A percentile compares a stretch with the other conserved stretches of the same genome.
These are phyloP conservation scores for Melinaea marsaeus DNA, from an alignment of 2,888 invertebrate species.

Conservation along the genomic window DNA sequence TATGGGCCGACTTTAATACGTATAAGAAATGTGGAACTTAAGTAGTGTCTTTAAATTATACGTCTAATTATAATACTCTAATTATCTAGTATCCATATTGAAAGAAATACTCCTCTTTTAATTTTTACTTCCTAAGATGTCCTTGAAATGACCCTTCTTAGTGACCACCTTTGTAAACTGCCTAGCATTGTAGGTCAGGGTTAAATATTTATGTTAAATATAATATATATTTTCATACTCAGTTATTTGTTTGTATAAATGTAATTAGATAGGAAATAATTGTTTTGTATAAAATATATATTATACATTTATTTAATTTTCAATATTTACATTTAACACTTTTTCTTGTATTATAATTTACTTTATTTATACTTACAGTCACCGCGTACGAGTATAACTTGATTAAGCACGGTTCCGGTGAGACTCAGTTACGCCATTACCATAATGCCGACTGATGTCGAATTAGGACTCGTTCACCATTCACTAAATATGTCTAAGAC, in stretches of 20 bases:
- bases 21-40: too few relatives aligned
- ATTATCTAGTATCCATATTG: too few relatives aligned
- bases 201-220: too few relatives aligned
- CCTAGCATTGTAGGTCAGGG: too few relatives aligned
- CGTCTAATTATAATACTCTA: too few relatives aligned
- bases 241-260: too few relatives aligned
- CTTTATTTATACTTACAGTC: constrained; percentile 12
- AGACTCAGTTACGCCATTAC: constrained; percentile 44
- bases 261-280: too few relatives aligned
- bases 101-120: neutral
- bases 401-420: constrained; percentile 25
- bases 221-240: too few relatives aligned
- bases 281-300: neutral
- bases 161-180: too few relatives aligned
- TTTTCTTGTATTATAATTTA: neutral
- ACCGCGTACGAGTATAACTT: constrained; percentile 18
- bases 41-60: too few relatives aligned
- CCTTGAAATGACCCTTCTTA: too few relatives aligned
- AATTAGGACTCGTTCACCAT: constrained; percentile 34
- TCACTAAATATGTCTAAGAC: constrained; percentile 1
- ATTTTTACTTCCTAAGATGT: neutral
- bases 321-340: neutral
- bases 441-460: constrained; percentile 61
- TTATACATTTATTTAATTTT: neutral
- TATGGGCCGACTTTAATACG: too few relatives aligned